phyloP scores from a whole-genome alignment of 2,888 invertebrate species.

The Patella depressa region DNA sequence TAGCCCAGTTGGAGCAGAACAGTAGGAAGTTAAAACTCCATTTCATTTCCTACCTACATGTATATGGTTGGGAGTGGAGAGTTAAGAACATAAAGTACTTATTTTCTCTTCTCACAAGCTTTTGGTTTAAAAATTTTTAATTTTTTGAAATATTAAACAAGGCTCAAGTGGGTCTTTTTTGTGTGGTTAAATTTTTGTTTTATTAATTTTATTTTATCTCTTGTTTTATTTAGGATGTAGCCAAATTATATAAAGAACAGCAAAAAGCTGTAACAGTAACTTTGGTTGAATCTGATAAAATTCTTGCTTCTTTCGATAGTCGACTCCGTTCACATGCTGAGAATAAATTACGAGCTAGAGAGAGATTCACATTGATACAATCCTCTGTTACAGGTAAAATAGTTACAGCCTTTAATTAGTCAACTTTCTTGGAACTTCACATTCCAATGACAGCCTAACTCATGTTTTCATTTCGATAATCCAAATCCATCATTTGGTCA shows the following conservation, averaged over 20 bases:
- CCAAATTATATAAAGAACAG: slow-evolving; percentile 63
- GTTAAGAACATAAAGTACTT: too few relatives aligned
- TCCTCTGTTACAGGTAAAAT: slow-evolving; percentile 66
- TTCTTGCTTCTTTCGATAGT: slow-evolving; percentile 69
- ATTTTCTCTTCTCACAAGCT: not conserved
- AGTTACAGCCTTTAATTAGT: too few relatives aligned
- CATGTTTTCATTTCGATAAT: too few relatives aligned
- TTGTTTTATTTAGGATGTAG: slow-evolving; percentile 63
- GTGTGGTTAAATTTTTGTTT: not conserved
- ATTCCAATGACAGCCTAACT: too few relatives aligned
- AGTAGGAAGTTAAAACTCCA: too few relatives aligned
- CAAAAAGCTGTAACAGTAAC: slow-evolving; percentile 61
- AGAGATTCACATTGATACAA: slow-evolving; percentile 65
- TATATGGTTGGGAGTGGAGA: too few relatives aligned
- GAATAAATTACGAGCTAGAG: slow-evolving; percentile 68
- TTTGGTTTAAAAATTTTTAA: not conserved
- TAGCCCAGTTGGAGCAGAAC: too few relatives aligned
- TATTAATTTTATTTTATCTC: not conserved
- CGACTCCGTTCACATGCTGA: slow-evolving; percentile 69
- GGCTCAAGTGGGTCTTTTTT: not conserved
- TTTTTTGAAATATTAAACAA: not conserved
- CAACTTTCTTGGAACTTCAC: too few relatives aligned
- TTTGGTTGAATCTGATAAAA: slow-evolving; percentile 70
- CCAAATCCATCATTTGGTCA: too few relatives aligned
- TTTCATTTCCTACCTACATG: too few relatives aligned